These are phyloP conservation scores for Oreochromis grahami DNA, from an alignment of 2,797 vertebrate species.

Conservation along the genomic window DNA sequence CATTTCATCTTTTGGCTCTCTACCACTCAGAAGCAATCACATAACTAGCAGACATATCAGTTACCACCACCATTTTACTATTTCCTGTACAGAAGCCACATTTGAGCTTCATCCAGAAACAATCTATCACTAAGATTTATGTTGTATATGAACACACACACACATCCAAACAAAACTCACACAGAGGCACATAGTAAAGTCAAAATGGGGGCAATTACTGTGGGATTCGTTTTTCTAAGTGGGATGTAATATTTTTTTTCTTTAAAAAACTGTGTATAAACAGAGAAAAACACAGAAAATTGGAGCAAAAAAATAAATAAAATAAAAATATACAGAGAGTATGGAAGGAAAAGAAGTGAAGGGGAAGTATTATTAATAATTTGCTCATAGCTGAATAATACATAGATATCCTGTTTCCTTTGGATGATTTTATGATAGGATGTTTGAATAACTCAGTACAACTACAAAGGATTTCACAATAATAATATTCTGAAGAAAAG, in stretches of 20 bases:
- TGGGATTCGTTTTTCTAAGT: background rate
- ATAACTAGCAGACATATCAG: constrained; percentile 16
- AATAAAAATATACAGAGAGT: background rate
- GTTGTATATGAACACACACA: background rate
- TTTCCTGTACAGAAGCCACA: constrained; percentile 32
- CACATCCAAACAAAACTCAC: background rate
- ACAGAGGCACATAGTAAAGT: background rate
- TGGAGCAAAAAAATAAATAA: background rate
- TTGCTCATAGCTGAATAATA: background rate
- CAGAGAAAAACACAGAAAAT: background rate
- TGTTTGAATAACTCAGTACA: background rate
- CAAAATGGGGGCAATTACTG: background rate
- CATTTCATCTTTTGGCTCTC: background rate
- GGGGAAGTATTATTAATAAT: background rate
- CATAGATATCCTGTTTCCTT: background rate
- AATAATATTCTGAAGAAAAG: background rate
- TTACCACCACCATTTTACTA: constrained; percentile 24
- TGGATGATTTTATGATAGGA: background rate
- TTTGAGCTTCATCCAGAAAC: background rate
- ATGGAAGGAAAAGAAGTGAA: background rate
- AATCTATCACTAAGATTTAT: constrained; percentile 12
- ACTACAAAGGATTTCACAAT: background rate
- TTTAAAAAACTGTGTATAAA: background rate
- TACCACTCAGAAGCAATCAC: background rate
- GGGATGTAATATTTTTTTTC: background rate